Conservation (phyloP, 2,888 invertebrate species). For the Apamea sordens region DNA sequence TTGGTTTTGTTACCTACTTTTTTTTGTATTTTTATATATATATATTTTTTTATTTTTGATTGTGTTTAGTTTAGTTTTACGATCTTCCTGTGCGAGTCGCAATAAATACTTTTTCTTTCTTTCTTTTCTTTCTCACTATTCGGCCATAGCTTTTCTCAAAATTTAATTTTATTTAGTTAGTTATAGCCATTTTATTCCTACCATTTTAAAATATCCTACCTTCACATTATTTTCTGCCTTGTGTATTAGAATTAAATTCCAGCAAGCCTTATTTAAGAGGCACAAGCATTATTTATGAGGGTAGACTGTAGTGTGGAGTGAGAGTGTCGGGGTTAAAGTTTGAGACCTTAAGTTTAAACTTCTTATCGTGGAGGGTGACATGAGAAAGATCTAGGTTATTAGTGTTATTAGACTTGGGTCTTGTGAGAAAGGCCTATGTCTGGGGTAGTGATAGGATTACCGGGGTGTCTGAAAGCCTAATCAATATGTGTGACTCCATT, state of each 20-base stretch:
- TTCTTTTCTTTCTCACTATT: no score
- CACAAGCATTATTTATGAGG: neutral
- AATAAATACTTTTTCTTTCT: no score
- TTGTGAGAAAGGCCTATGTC: slow-evolving; percentile 1
- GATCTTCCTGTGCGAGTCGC: no score
- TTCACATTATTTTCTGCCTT: neutral
- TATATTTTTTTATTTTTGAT: no score
- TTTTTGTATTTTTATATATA: no score
- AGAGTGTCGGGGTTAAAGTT: slow-evolving; percentile 13
- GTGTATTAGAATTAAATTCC: neutral
- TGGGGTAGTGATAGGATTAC: slow-evolving; percentile 8
- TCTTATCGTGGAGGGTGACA: slow-evolving; percentile 31
- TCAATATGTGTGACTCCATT: slow-evolving; percentile 9
- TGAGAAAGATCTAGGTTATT: slow-evolving; percentile 20
- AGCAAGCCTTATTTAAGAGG: neutral
- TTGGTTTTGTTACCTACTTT: no score
- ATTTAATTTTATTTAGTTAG: neutral
- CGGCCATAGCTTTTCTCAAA: no score
- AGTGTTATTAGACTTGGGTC: slow-evolving; percentile 12
- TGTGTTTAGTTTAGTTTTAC: no score
- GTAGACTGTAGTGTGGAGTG: neutral
- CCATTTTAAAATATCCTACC: neutral
- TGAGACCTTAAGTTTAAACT: slow-evolving; percentile 32
- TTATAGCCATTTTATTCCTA: neutral
- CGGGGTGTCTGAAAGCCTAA: neutral